phyloP scores from a whole-genome alignment of 2,113 vertebrate genomes.

The Sminthopsis crassicaudata region DNA sequence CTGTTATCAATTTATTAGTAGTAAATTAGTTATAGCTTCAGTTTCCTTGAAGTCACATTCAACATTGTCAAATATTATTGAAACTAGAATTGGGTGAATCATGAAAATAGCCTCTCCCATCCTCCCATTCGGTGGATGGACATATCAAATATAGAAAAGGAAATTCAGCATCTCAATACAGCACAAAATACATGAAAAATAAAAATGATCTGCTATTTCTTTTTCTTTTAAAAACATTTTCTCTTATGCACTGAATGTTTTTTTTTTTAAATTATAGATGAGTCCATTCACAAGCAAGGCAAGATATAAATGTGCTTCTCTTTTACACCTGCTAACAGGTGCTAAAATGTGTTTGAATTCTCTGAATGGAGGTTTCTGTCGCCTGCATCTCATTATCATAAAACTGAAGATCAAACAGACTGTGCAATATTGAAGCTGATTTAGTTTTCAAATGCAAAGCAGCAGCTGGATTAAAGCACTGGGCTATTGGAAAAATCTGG shows the following conservation, averaged over 20 bases:
- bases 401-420: constrained; percentile 72
- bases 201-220: constrained; percentile 1
- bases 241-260: constrained; percentile 14
- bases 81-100: constrained; percentile 13
- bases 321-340: constrained; percentile 69
- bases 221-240: constrained; percentile 34
- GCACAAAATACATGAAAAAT: constrained; percentile 7
- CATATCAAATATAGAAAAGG: constrained; percentile 29
- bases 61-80: background rate
- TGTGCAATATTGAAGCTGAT: constrained; percentile 67
- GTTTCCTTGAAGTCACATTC: background rate
- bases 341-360: constrained; percentile 64
- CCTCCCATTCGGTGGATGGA: constrained; percentile 6
- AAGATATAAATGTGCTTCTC: constrained; percentile 31
- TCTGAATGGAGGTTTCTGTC: constrained; percentile 51
- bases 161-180: background rate
- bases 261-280: constrained; percentile 45
- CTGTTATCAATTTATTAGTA: background rate
- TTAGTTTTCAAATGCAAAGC: constrained; percentile 76
- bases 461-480: constrained; percentile 69
- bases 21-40: background rate
- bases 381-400: constrained; percentile 68
- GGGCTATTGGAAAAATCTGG: constrained; percentile 56
- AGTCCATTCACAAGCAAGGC: constrained; percentile 48
- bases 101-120: background rate